Percentiles rank a stretch among this genome's conserved stretches.
Evolutionary conservation across 2,113 vertebrate genomes (phyloP).

Genomic region (Panurus biarmicus): DNA sequence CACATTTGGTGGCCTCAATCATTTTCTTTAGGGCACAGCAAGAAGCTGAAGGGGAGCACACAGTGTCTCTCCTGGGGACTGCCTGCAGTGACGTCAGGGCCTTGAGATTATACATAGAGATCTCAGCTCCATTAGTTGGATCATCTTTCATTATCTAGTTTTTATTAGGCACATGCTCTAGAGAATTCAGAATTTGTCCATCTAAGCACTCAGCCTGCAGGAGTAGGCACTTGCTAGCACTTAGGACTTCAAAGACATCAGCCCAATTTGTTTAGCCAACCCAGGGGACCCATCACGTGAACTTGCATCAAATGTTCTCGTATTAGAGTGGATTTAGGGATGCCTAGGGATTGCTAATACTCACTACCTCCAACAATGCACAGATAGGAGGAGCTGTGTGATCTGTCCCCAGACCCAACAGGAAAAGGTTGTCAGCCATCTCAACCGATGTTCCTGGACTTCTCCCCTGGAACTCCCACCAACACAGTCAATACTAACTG

Average conservation of each 20-base stretch:
- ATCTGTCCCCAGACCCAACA: background rate
- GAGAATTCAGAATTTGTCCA: conserved; percentile 4
- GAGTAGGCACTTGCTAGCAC: background rate
- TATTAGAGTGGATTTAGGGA: background rate
- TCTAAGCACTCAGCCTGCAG: background rate
- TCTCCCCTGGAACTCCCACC: background rate
- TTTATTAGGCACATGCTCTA: conserved; percentile 2
- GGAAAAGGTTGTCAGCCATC: background rate
- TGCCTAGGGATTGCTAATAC: background rate
- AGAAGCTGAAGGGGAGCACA: conserved; percentile 32
- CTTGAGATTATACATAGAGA: conserved; percentile 19
- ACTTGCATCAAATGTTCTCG: background rate
- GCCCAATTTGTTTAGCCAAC: background rate
- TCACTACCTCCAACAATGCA: background rate
- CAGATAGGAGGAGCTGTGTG: background rate
- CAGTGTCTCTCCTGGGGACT: conserved; percentile 14
- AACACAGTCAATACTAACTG: background rate
- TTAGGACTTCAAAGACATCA: background rate
- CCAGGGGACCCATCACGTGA: background rate
- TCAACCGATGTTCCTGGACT: background rate
- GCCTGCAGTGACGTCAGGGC: conserved; percentile 39
- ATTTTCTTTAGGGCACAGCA: conserved; percentile 47
- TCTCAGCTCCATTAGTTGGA: conserved; percentile 4
- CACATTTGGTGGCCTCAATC: conserved; percentile 69
- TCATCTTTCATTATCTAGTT: conserved; percentile 50